Percentiles rank a stretch among this genome's conserved stretches.
phyloP scores from a whole-genome alignment of 2,888 invertebrate species.

The Polydrusus cervinus region DNA sequence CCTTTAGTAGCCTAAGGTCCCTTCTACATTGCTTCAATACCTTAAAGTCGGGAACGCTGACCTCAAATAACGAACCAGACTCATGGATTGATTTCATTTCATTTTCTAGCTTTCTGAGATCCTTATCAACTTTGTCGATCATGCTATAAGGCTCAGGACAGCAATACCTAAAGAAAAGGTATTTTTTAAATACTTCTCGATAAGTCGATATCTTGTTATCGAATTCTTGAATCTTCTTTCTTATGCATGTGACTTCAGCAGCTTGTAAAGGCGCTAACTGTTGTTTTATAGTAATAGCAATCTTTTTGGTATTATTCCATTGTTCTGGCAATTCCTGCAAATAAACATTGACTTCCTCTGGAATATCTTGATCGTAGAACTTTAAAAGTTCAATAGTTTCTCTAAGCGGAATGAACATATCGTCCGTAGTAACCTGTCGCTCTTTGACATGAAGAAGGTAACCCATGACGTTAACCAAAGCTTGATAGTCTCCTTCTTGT shows the following conservation, averaged over 20 bases:
- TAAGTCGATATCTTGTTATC: constrained; percentile 89
- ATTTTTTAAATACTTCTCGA: constrained; percentile 90
- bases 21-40: constrained; percentile 92
- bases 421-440: constrained; percentile 88
- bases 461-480: constrained; percentile 94
- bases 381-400: constrained; percentile 94
- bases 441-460: constrained; percentile 95
- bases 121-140: constrained; percentile 84
- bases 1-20: constrained; percentile 91
- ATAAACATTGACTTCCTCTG: constrained; percentile 94
- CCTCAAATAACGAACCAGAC: constrained; percentile 95
- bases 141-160: constrained; percentile 84
- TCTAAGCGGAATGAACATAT: constrained; percentile 95
- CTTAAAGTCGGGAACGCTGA: constrained; percentile 95
- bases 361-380: constrained; percentile 96
- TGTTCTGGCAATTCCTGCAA: constrained; percentile 95
- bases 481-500: constrained; percentile 91
- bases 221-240: constrained; percentile 89
- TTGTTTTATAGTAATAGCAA: constrained; percentile 92
- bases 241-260: constrained; percentile 92
- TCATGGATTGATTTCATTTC: constrained; percentile 91
- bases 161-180: constrained; percentile 83
- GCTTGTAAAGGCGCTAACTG: constrained; percentile 96
- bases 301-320: constrained; percentile 96
- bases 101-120: constrained; percentile 86